Base-by-base conservation (phyloP, 2,888 invertebrate species). In the Incurvaria masculella region DNA sequence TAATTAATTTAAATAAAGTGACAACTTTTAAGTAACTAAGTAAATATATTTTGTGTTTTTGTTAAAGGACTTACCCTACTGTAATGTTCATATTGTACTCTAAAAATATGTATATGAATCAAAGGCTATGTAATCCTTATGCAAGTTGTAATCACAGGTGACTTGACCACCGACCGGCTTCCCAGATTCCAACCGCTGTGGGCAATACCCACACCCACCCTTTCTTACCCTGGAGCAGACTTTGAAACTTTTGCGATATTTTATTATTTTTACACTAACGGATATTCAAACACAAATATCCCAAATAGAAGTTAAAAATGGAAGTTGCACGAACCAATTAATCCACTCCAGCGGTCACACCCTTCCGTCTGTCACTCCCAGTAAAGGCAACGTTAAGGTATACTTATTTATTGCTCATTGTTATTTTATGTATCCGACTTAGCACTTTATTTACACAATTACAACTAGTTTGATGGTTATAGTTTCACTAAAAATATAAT, bases 21-120 rank as follows among this genome's bases (percentile, higher is more conserved):
- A 72, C 65, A 60, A 65, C 72, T 75, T 73, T 67, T 60, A 61
- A 64, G 65, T 62, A 61, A 66, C 70, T 69, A 73, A 72, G 75
- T 75, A 76, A 76, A 78, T 76, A 76, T 76, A 69, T 68, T 69
- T 74, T 76, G 78, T 76, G 76, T 75, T 69, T 73, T 69, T 75
- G 76, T 78, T 76, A 59, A 61, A 66, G 59, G 72, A 59, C 73
- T 74, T 75, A 75, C 65, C 69, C 69, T 69, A 75, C 33, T 20
- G 73, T 75, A 76, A 72, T 74, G 74, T 73, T 76, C 76, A 78
- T 74, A 76, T 78, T 76, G 75, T 78, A 76, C 76, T 76, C 76
- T 76, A 75, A 75, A 76, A 75, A 76, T 76, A 76, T 76, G 76
- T 76, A 76, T 76, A 75, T 76, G 75, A 75, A 74, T 44, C 41